Base-by-base conservation (phyloP, 2,113 vertebrate species). In the Notarius lentiginosus region DNA sequence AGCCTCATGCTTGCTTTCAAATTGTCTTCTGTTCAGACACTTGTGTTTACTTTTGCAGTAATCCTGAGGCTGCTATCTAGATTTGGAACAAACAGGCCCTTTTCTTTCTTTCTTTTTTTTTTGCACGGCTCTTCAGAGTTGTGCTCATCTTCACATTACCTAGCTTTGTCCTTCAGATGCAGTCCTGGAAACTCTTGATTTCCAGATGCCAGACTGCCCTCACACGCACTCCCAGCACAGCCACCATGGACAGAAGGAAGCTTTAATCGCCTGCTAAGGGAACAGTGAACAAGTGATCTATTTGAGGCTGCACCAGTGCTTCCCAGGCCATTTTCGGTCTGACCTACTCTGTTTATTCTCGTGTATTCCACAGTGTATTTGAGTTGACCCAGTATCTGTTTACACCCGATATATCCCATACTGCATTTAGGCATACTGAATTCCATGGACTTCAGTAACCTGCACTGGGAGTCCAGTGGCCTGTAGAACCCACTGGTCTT, bases 311-410 rank as follows among this genome's bases (percentile, higher is more conserved):
- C 56, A 27, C 70, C 30, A 66, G 70, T 86, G 77, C 79, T 85
- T 77, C 70, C 86, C 72, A 66, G 60, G 70, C 79, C 80, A 72
- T 82, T 86, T 86, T 86, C 24, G 61, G 65, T 86, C 65, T 75
- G 86, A 87, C 86, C 86, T 70, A 63, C 79, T 82, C 55, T 58
- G 58, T 85, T 85, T 89, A 82, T 85, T 89, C 83, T 79, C 47
- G 70, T 85, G n/a, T 85, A 72, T 85, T 77, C 88, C 76, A 77
- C n/a, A 61, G 80, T 89, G 83, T 72, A 83, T 85, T 76, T 53
- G 47, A 17, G 86, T 89, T 68, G 83, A 87, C 65, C 68, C 79
- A 80, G 86, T 89, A 82, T 89, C 83, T 87, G 83, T 89, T 89
- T 87, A 87, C 83, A 76, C 83, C 86, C 70, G 4, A 85, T 87